Conservation (phyloP, 2,797 vertebrate genomes). For the Prunella strophiata region DNA sequence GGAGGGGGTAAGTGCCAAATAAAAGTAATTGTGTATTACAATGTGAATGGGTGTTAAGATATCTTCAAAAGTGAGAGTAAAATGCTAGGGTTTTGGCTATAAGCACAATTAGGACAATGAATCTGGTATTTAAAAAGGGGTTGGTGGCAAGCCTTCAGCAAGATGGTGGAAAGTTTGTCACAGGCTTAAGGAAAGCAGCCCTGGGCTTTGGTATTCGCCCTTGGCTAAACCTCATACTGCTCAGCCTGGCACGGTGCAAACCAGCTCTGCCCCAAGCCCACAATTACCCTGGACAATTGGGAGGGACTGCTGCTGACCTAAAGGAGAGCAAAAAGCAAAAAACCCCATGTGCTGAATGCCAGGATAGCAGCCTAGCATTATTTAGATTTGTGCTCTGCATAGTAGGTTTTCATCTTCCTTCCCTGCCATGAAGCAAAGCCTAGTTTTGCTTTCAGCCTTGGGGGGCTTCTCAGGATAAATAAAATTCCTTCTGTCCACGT, state of each 20-base stretch:
- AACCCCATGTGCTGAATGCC: rapidly evolving
- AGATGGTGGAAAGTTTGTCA: neutral
- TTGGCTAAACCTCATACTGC: rapidly evolving
- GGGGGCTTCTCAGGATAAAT: neutral
- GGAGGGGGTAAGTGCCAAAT: neutral
- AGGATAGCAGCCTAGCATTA: neutral
- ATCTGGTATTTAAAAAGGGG: neutral
- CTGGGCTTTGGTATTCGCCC: neutral
- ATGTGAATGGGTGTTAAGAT: neutral
- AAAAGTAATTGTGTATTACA: neutral
- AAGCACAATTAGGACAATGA: neutral
- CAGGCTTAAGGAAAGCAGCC: neutral
- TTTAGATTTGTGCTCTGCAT: neutral
- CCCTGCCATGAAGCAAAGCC: neutral
- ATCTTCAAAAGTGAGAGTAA: neutral
- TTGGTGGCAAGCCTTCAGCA: neutral
- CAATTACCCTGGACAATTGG: rapidly evolving
- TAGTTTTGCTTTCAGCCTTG: neutral
- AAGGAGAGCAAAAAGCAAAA: neutral
- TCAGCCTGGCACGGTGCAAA: rapidly evolving
- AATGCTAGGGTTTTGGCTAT: neutral
- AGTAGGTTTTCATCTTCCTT: neutral
- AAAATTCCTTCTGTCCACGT: neutral
- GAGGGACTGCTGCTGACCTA: neutral
- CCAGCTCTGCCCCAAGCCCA: neutral